Percentiles rank a stretch among this genome's conserved stretches.
phyloP scores from a whole-genome alignment of 2,888 invertebrate genomes.

The Ellobium chinense region DNA sequence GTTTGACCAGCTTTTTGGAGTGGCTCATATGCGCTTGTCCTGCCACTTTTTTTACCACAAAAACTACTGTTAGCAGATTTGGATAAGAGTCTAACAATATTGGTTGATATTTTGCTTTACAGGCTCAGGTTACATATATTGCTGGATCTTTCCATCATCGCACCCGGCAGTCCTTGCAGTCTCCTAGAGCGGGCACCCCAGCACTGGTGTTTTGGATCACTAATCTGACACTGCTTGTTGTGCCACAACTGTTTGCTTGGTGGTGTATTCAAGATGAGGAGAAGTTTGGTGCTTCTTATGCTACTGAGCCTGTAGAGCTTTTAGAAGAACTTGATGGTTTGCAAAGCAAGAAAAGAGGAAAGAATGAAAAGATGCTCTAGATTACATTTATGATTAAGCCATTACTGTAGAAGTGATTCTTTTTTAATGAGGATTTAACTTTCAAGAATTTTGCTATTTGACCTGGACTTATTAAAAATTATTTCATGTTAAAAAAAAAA shows the following conservation, averaged over 20 bases:
- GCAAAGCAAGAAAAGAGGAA: neutral
- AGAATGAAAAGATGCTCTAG: too few relatives aligned
- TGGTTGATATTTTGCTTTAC: conserved; percentile 31
- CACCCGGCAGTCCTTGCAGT: conserved; percentile 56
- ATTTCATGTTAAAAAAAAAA: too few relatives aligned
- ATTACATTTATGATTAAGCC: too few relatives aligned
- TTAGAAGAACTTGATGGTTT: neutral
- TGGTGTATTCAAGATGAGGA: conserved; percentile 55
- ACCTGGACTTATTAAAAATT: too few relatives aligned
- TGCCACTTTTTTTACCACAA: too few relatives aligned
- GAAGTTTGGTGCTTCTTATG: conserved; percentile 50
- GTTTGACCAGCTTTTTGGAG: too few relatives aligned
- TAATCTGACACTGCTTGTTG: conserved; percentile 64
- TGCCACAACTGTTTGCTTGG: conserved; percentile 69
- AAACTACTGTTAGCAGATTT: too few relatives aligned
- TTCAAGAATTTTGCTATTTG: too few relatives aligned
- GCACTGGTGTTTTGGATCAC: conserved; percentile 62
- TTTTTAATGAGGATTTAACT: too few relatives aligned
- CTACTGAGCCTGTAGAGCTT: neutral
- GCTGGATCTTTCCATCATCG: conserved; percentile 61
- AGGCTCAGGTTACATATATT: conserved; percentile 70
- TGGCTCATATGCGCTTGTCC: too few relatives aligned
- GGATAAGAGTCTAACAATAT: neutral
- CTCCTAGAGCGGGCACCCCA: conserved; percentile 53
- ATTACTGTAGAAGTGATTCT: too few relatives aligned